A percentile compares a stretch with the other conserved stretches of the same genome.
These are phyloP conservation scores for Euborellia annulipes DNA, from an alignment of 1,140 invertebrate species.

Conservation along the genomic window DNA sequence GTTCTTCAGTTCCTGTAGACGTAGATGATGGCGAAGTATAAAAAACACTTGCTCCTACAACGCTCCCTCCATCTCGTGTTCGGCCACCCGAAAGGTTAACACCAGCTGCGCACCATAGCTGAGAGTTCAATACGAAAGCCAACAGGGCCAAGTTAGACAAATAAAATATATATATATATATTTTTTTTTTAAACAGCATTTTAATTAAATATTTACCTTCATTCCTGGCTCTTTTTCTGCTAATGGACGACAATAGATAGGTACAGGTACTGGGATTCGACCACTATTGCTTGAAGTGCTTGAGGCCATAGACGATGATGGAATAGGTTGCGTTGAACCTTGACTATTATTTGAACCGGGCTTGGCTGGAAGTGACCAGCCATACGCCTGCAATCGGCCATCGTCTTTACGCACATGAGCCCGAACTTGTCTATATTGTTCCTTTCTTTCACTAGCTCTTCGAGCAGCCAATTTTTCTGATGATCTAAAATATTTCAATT, in stretches of 20 bases:
- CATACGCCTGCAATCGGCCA: constrained; percentile 85
- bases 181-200: too few relatives aligned
- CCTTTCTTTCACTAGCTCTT: constrained; percentile 58
- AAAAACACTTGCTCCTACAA: constrained; percentile 61
- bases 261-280: constrained; percentile 82
- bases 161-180: too few relatives aligned
- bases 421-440: constrained; percentile 78
- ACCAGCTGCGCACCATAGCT: constrained; percentile 90
- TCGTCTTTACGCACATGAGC: constrained; percentile 94
- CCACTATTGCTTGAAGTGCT: constrained; percentile 31
- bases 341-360: constrained; percentile 10
- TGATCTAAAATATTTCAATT: constrained; percentile 6
- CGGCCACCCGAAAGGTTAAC: constrained; percentile 81
- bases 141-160: too few relatives aligned
- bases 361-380: constrained; percentile 90
- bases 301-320: too few relatives aligned
- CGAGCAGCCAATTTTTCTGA: constrained; percentile 45
- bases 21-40: constrained; percentile 30
- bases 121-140: constrained; percentile 10
- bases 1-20: constrained; percentile 6
- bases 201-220: constrained; percentile 41
- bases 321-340: too few relatives aligned
- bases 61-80: constrained; percentile 75
- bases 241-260: constrained; percentile 84
- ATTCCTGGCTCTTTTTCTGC: constrained; percentile 86